phyloP scores from a whole-genome alignment of 1,140 invertebrate genomes.

The Drosophila obscura region DNA sequence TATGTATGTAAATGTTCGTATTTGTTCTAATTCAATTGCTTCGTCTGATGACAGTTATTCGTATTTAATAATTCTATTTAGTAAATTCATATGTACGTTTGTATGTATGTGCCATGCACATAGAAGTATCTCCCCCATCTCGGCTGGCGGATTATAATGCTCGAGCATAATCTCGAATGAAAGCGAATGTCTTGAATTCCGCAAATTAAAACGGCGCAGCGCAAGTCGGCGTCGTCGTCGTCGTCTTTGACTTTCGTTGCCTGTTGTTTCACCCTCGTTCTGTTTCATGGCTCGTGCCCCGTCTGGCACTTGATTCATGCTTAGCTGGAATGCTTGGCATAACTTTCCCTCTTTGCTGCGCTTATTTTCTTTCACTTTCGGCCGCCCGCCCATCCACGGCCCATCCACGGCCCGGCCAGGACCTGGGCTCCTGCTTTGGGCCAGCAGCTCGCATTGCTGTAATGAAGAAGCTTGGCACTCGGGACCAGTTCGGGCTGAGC shows the following conservation, averaged over 20 bases:
- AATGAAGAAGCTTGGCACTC: conserved; percentile 46
- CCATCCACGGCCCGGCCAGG: conserved; percentile 29
- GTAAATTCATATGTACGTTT: too few species aligned
- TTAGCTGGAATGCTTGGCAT: conserved; percentile 72
- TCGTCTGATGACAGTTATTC: too few species aligned
- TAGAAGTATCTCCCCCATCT: too few species aligned
- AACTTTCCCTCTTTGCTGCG: conserved; percentile 64
- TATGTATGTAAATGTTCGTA: too few species aligned
- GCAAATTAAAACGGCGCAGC: conserved; percentile 61
- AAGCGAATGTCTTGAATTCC: conserved; percentile 79
- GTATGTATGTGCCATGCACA: not conserved
- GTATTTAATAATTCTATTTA: too few species aligned
- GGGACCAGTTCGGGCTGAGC: not conserved
- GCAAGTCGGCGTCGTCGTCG: conserved; percentile 23
- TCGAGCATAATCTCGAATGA: conserved; percentile 68
- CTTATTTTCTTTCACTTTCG: conserved; percentile 69
- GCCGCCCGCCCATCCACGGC: conserved; percentile 11
- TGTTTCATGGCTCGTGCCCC: conserved; percentile 29
- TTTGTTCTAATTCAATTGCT: too few species aligned
- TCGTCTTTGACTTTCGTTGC: conserved; percentile 50
- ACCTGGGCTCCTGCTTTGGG: conserved; percentile 24
- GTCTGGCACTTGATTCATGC: conserved; percentile 67
- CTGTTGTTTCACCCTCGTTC: conserved; percentile 19
- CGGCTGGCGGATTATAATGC: conserved; percentile 67
- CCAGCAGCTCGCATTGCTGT: conserved; percentile 44